phyloP scores from a whole-genome alignment of 2,113 vertebrate genomes.

The Cololabis saira region DNA sequence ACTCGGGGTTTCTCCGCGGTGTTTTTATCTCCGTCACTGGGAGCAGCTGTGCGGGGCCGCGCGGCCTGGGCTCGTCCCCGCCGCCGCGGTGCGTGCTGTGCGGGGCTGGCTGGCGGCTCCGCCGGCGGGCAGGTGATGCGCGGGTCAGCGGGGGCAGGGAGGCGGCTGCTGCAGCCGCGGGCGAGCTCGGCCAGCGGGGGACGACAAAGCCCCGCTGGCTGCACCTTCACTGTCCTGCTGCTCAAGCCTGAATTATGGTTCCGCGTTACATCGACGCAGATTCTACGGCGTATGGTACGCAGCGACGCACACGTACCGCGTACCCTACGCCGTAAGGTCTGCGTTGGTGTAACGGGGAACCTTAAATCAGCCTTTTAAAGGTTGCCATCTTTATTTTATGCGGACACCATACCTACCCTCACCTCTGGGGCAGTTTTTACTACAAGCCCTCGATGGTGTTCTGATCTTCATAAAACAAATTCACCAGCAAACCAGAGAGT shows the following conservation, averaged over 20 bases:
- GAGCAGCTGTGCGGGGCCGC: conserved; percentile 48
- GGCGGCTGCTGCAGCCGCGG: neutral
- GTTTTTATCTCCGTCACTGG: conserved; percentile 32
- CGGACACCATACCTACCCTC: conserved; percentile 23
- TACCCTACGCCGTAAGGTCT: too few relatives aligned
- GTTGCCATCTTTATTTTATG: conserved; percentile 63
- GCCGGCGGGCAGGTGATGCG: conserved; percentile 46
- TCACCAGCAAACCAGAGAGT: neutral
- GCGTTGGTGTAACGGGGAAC: too few relatives aligned
- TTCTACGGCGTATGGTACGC: too few relatives aligned
- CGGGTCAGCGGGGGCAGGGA: conserved; percentile 5
- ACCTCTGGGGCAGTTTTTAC: conserved; percentile 7
- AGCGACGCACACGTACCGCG: too few relatives aligned
- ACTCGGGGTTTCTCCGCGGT: neutral
- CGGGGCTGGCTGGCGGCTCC: conserved; percentile 31
- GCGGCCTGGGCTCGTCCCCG: conserved; percentile 65
- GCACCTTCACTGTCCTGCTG: conserved; percentile 59
- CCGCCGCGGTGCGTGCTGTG: conserved; percentile 33
- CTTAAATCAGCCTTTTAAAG: too few relatives aligned
- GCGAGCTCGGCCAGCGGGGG: neutral
- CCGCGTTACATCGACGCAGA: too few relatives aligned
- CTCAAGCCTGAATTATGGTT: too few relatives aligned
- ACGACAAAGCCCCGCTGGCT: conserved; percentile 62
- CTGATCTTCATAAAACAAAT: neutral
- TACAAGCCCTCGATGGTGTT: too few relatives aligned